A percentile compares a stretch with the other conserved stretches of the same genome.
These are phyloP conservation scores for Chrysotoxum bicinctum DNA, from an alignment of 2,888 invertebrate genomes.

Conservation along the genomic window DNA sequence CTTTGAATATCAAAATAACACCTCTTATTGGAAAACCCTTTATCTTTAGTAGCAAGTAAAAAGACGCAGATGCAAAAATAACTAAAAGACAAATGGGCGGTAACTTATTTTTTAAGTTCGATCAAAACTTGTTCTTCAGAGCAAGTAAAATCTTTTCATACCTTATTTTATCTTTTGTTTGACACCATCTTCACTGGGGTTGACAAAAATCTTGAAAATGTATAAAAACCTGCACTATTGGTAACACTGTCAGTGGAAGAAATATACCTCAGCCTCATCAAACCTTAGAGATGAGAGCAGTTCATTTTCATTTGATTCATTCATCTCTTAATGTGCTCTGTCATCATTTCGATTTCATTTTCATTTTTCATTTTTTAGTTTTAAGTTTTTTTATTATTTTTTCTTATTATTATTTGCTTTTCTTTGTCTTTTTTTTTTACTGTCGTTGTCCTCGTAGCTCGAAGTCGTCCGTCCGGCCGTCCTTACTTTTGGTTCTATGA, in stretches of 20 bases:
- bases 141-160: too few species aligned
- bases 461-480: not conserved
- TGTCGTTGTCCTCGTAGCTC: not conserved
- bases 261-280: not conserved
- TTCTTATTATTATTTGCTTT: conserved; percentile 27
- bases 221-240: not conserved
- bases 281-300: not conserved
- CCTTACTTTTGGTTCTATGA: conserved; percentile 22
- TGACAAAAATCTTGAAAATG: too few species aligned
- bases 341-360: conserved; percentile 65
- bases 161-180: too few species aligned
- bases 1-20: too few species aligned
- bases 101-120: too few species aligned
- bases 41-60: too few species aligned
- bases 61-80: too few species aligned
- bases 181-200: too few species aligned
- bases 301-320: conserved; percentile 55
- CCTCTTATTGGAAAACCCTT: too few species aligned
- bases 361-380: conserved; percentile 3
- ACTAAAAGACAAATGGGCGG: too few species aligned
- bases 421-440: conserved; percentile 16
- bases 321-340: conserved; percentile 68
- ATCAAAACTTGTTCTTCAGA: too few species aligned
- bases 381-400: conserved; percentile 20
- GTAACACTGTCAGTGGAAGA: not conserved